These are phyloP conservation scores for Austrolebias charrua DNA, from an alignment of 2,797 vertebrate species.

Conservation along the genomic window DNA sequence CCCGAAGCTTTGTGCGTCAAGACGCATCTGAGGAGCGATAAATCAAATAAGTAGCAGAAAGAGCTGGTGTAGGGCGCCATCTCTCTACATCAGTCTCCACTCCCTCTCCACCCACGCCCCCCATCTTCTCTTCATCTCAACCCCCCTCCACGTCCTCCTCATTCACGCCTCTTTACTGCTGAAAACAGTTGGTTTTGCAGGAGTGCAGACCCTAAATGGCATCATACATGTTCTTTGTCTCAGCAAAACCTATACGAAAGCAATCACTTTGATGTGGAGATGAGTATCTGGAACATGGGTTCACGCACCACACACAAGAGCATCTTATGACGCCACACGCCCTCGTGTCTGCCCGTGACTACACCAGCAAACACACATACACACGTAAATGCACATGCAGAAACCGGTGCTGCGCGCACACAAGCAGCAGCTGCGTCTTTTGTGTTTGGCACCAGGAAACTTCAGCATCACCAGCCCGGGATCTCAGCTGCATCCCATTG, in stretches of 20 bases:
- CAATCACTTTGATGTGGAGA: conserved; percentile 44
- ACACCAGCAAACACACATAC: background rate
- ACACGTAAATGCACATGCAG: conserved; percentile 5
- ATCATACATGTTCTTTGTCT: background rate
- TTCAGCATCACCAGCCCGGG: conserved; percentile 25
- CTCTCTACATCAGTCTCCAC: conserved; percentile 14
- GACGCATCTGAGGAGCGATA: conserved; percentile 72
- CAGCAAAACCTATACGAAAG: background rate
- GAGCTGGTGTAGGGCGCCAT: conserved; percentile 50
- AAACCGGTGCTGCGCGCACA: conserved; percentile 4
- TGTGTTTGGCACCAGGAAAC: conserved; percentile 34
- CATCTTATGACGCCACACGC: background rate
- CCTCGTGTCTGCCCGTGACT: conserved; percentile 1
- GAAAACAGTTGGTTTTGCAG: conserved; percentile 13
- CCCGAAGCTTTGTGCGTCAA: conserved; percentile 68
- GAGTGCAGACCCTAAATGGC: background rate
- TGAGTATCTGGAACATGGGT: conserved; percentile 12
- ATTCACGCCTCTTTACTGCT: background rate
- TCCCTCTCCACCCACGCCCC: background rate
- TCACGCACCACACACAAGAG: background rate
- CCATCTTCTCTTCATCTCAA: conserved; percentile 18
- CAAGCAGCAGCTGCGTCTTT: conserved; percentile 24
- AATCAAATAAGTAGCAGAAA: conserved; percentile 62
- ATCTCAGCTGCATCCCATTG: conserved; percentile 14
- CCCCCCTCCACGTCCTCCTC: conserved; percentile 3